Evolutionary conservation across 1,140 invertebrate genomes (phyloP).

Genomic region (Drosophila albomicans): DNA sequence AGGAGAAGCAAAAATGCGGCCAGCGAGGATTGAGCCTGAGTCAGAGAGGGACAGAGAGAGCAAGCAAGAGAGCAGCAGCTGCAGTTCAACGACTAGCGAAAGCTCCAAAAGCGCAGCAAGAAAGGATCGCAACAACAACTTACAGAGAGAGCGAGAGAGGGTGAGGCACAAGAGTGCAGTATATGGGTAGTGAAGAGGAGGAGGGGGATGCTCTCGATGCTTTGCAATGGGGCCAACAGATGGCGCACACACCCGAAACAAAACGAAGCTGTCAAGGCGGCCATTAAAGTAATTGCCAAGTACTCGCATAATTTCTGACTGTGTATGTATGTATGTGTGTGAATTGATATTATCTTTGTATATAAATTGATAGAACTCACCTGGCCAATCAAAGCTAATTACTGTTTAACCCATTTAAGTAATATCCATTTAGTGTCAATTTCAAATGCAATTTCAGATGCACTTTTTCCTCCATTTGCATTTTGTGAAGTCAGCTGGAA

Average conservation of each 20-base stretch:
- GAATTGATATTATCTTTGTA: not conserved
- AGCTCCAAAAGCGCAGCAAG: not conserved
- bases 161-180: no score
- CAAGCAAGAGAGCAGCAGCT: not conserved
- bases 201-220: not conserved
- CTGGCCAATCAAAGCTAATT: no score
- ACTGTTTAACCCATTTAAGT: no score
- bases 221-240: slow-evolving; percentile 22
- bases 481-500: no score
- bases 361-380: no score
- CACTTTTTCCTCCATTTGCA: no score
- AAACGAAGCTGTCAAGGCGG: not conserved
- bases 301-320: slow-evolving; percentile 9
- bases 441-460: no score
- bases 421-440: no score
- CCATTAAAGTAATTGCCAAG: slow-evolving; percentile 32
- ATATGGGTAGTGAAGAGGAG: not conserved
- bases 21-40: not conserved
- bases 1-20: no score
- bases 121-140: slow-evolving; percentile 19
- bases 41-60: not conserved
- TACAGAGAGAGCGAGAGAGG: slow-evolving; percentile 1
- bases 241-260: slow-evolving; percentile 24
- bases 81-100: slow-evolving; percentile 15
- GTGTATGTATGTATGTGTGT: not conserved